Evolutionary conservation across 1,140 invertebrate species (phyloP).

Genomic region (Scaptodrosophila lebanonensis): DNA sequence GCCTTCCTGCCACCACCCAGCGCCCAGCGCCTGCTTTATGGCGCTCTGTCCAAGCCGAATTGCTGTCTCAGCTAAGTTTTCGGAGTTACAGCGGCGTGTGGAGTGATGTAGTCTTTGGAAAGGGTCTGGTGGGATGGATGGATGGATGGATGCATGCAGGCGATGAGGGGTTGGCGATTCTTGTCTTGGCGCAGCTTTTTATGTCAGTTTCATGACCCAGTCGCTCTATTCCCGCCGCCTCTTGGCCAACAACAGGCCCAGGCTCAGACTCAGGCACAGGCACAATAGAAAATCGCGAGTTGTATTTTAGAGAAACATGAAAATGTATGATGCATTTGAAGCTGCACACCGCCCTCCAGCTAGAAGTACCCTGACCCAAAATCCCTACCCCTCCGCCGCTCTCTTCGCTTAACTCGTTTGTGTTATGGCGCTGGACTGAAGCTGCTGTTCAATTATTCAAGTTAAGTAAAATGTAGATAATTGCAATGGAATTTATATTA

Average conservation of each 20-base stretch:
- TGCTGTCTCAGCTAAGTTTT: too few relatives aligned
- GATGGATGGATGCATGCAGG: too few relatives aligned
- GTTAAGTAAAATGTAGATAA: slow-evolving; percentile 64
- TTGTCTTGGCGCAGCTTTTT: slow-evolving; percentile 62
- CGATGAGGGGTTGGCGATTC: too few relatives aligned
- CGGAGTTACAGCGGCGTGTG: too few relatives aligned
- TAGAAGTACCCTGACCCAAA: too few relatives aligned
- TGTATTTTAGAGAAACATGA: slow-evolving; percentile 63
- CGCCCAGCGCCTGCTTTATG: too few relatives aligned
- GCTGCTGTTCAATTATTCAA: slow-evolving; percentile 50
- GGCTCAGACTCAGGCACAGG: too few relatives aligned
- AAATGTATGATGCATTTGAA: slow-evolving; percentile 70
- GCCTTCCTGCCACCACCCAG: too few relatives aligned
- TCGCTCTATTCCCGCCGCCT: slow-evolving; percentile 2
- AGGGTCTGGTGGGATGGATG: too few relatives aligned
- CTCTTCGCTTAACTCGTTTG: slow-evolving; percentile 27
- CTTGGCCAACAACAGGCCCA: background rate
- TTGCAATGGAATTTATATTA: slow-evolving; percentile 70
- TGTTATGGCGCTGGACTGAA: slow-evolving; percentile 8
- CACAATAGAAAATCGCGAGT: slow-evolving; percentile 70
- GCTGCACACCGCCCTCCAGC: too few relatives aligned
- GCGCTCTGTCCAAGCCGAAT: too few relatives aligned
- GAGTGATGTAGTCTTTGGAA: too few relatives aligned
- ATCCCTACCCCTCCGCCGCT: background rate
- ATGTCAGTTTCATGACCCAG: slow-evolving; percentile 42